A percentile compares a stretch with the other conserved stretches of the same genome.
These are phyloP conservation scores for Promerops cafer DNA, from an alignment of 2,113 vertebrate species.

Conservation along the genomic window DNA sequence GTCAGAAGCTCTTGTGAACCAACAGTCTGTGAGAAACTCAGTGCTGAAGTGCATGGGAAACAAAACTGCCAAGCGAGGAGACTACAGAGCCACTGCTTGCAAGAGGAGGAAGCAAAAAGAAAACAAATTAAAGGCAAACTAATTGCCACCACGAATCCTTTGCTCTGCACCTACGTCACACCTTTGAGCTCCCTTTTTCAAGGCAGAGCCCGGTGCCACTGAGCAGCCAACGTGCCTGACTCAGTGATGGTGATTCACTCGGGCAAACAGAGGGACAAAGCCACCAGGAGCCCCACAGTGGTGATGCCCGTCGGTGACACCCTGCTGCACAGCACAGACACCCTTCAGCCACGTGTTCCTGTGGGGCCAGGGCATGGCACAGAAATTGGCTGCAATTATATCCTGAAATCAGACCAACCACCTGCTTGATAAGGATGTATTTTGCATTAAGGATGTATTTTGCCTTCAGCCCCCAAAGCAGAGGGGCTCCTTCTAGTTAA, in stretches of 20 bases:
- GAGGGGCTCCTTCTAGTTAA: neutral
- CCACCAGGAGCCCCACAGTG: accelerated
- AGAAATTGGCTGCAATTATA: neutral
- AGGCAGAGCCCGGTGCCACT: neutral
- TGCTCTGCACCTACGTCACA: neutral
- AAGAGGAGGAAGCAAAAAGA: neutral
- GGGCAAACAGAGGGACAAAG: conserved; percentile 17
- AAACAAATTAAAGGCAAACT: neutral
- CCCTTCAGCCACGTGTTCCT: accelerated
- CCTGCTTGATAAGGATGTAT: neutral
- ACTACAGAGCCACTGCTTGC: neutral
- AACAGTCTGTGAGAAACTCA: neutral
- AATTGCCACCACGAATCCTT: neutral
- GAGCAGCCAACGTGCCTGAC: neutral
- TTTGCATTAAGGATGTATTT: neutral
- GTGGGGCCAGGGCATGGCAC: accelerated
- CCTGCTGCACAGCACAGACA: neutral
- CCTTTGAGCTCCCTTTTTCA: neutral
- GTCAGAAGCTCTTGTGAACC: neutral
- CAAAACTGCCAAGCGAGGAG: neutral
- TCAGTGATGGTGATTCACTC: neutral
- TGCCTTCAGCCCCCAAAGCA: neutral
- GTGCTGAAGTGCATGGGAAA: accelerated
- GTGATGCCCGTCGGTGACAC: neutral
- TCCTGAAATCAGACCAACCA: accelerated